These are phyloP conservation scores for Physeter macrocephalus DNA, from an alignment of 2,113 vertebrate species.

Conservation along the genomic window DNA sequence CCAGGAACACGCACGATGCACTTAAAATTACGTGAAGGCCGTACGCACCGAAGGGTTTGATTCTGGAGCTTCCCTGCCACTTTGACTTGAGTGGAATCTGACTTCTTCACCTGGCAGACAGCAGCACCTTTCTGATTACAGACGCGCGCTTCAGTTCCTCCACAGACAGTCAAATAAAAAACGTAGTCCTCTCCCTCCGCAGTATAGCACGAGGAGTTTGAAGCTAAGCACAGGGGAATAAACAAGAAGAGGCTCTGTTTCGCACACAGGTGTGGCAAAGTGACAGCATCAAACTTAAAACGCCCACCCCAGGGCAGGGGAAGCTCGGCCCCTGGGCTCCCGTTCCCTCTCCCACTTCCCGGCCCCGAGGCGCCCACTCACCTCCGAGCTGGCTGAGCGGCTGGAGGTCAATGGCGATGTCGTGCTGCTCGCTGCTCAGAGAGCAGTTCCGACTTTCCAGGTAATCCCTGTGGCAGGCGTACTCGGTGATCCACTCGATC, in stretches of 20 bases:
- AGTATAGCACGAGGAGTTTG: slow-evolving; percentile 72
- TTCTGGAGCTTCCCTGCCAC: slow-evolving; percentile 87
- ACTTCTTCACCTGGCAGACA: slow-evolving; percentile 91
- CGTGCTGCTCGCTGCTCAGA: slow-evolving; percentile 87
- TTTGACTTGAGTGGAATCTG: slow-evolving; percentile 56
- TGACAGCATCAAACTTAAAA: rapidly evolving
- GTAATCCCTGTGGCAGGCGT: slow-evolving; percentile 95
- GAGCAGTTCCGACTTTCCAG: slow-evolving; percentile 88
- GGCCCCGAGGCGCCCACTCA: slow-evolving; percentile 55
- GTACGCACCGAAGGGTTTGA: slow-evolving; percentile 89
- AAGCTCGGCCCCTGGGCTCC: rapidly evolving
- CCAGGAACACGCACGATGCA: not conserved
- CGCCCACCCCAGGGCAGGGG: rapidly evolving
- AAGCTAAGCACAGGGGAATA: slow-evolving; percentile 37
- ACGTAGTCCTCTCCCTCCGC: slow-evolving; percentile 81
- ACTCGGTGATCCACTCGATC: slow-evolving; percentile 95
- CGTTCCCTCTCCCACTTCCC: rapidly evolving
- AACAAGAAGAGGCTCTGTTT: rapidly evolving
- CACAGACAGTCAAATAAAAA: slow-evolving; percentile 92
- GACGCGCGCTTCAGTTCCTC: slow-evolving; percentile 17
- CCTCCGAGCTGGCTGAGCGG: slow-evolving; percentile 81
- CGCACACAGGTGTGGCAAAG: rapidly evolving
- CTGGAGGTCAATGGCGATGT: slow-evolving; percentile 89
- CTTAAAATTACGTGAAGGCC: rapidly evolving
- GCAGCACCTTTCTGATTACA: slow-evolving; percentile 79